Evolutionary conservation across 2,888 invertebrate genomes (phyloP).

Genomic region (Spilosoma lubricipeda): DNA sequence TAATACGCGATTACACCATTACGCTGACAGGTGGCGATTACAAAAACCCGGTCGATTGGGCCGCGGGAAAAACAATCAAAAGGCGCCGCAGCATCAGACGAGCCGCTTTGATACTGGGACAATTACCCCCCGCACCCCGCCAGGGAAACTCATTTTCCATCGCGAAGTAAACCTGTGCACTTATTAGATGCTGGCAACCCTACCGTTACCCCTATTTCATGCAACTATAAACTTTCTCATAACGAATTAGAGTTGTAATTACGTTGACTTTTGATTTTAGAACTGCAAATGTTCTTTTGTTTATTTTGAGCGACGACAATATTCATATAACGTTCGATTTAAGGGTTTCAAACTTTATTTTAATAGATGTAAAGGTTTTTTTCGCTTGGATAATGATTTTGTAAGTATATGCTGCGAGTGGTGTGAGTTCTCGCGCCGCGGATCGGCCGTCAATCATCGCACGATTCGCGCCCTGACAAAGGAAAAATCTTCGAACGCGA

Average conservation of each 20-base stretch:
- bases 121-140: slow-evolving; percentile 70
- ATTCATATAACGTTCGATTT: slow-evolving; percentile 21
- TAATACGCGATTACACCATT: slow-evolving; percentile 73
- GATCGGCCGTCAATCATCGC: slow-evolving; percentile 82
- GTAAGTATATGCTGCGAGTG: slow-evolving; percentile 9
- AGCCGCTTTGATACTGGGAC: slow-evolving; percentile 76
- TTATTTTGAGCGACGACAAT: slow-evolving; percentile 38
- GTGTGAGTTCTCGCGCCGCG: slow-evolving; percentile 66
- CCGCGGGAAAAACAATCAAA: slow-evolving; percentile 82
- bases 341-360: not conserved
- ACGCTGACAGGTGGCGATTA: slow-evolving; percentile 66
- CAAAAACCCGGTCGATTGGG: slow-evolving; percentile 68
- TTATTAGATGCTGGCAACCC: slow-evolving; percentile 72
- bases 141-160: slow-evolving; percentile 85
- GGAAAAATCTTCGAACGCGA: slow-evolving; percentile 81
- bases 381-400: slow-evolving; percentile 15
- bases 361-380: not conserved
- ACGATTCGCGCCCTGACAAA: slow-evolving; percentile 80
- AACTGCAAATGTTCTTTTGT: slow-evolving; percentile 33
- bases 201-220: slow-evolving; percentile 18
- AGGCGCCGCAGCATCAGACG: slow-evolving; percentile 78
- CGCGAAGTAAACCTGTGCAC: slow-evolving; percentile 78
- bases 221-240: slow-evolving; percentile 1
- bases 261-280: slow-evolving; percentile 18
- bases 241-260: slow-evolving; percentile 46